Base-by-base conservation (phyloP, 2,888 invertebrate species). In the Rhamnusium bicolor region DNA sequence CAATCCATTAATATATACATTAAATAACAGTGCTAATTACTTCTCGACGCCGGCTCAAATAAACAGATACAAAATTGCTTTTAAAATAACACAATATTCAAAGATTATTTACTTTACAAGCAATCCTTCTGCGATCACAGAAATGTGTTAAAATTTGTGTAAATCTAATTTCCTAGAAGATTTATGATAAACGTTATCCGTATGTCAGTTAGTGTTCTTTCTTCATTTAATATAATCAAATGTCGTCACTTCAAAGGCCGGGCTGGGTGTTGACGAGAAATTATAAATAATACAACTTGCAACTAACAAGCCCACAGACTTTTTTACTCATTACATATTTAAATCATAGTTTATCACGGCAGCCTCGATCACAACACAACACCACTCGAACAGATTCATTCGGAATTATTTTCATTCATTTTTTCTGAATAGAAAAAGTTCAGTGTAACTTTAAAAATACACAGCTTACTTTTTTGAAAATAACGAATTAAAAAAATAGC, bases 1-100 rank as follows among this genome's bases (percentile, higher is more conserved):
- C 86, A 86, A 84, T 84, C 85, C 86, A 85, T 86, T 86, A 86
- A 86, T 86, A 85, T 86, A 86, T 86, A 86, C 85, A 85, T 86
- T 85, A 85, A 85, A 84, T 82, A 80, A 80, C 81, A 73, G 73
- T 71, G 83, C 82, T 84, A 85, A 86, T 85, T 85, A 84, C 84
- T 84, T 82, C 81, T 80, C 83, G 86, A 85, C 86, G 86, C 84
- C 66, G 51, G 32, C 66, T 85, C 83, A 86, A 86, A 86, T 86
- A 86, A 86, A 66, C 66, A 66, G 66, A 66, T 66, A 66, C 66
- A 66, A 66, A 66, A 66, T 66, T 54, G 66, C 66, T 66, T 54
- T 66, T 66, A 51, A 19, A 66, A 66, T 66, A 66, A 86, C 86
- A 86, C 79, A 83, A 71, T 71, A 71, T 66, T 66, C 66, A 66